phyloP scores from a whole-genome alignment of 2,113 vertebrate species.

The Myocastor coypus region DNA sequence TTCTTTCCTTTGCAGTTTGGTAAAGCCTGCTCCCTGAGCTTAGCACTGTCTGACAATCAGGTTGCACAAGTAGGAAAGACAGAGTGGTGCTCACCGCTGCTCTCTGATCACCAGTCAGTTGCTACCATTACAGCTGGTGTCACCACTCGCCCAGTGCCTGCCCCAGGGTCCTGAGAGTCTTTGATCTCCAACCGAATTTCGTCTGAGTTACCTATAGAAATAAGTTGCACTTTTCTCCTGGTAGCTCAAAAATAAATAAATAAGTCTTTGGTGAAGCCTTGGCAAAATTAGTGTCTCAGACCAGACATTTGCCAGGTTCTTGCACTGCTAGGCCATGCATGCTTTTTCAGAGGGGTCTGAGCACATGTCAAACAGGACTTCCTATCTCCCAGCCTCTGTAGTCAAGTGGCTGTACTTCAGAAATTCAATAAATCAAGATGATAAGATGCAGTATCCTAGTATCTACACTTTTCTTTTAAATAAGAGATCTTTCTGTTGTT shows the following conservation, averaged over 20 bases:
- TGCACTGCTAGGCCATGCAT: neutral
- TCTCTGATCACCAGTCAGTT: neutral
- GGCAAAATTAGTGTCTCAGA: neutral
- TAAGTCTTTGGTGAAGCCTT: neutral
- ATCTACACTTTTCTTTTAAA: neutral
- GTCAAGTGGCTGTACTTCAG: neutral
- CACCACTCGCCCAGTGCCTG: neutral
- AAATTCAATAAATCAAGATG: neutral
- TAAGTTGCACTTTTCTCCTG: neutral
- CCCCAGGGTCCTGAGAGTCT: neutral
- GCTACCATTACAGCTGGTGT: neutral
- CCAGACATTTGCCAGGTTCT: neutral
- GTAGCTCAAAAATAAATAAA: neutral
- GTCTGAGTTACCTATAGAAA: neutral
- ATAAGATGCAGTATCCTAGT: neutral
- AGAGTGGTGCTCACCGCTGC: neutral
- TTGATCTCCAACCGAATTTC: neutral
- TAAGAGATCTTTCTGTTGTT: neutral
- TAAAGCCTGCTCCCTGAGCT: neutral
- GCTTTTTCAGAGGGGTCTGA: neutral
- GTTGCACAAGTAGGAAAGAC: neutral
- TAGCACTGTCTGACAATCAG: neutral
- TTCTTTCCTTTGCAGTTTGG: neutral
- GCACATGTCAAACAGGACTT: neutral
- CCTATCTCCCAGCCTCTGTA: neutral